Conservation (phyloP, 2,797 vertebrate genomes). For the Bradypodion pumilum region DNA sequence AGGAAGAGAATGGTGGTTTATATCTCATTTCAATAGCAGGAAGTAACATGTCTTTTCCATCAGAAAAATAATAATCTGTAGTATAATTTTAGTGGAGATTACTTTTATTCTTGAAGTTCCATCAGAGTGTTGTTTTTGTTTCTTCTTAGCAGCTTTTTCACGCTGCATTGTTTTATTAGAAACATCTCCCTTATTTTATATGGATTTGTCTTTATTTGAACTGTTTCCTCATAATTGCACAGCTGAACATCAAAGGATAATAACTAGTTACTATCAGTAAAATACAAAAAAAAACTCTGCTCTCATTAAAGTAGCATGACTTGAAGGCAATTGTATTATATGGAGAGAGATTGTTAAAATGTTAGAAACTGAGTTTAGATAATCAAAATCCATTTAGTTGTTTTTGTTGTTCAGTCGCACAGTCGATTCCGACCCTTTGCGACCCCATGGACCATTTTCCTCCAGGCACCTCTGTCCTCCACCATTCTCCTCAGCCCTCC, state of each 20-base stretch:
- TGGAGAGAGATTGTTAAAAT: conserved; percentile 24
- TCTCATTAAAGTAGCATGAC: conserved; percentile 23
- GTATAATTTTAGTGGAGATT: background rate
- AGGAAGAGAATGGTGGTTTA: background rate
- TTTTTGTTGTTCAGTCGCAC: no score
- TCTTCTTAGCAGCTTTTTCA: conserved; percentile 41
- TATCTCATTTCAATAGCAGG: background rate
- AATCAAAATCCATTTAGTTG: conserved; percentile 32
- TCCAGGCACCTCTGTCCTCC: no score
- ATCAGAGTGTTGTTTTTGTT: conserved; percentile 40
- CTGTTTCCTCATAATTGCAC: conserved; percentile 36
- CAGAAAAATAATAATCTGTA: conserved; percentile 35
- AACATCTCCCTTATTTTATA: conserved; percentile 36
- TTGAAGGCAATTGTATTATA: conserved; percentile 20
- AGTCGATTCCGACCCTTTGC: no score
- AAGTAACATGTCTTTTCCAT: conserved; percentile 21
- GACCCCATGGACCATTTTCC: no score
- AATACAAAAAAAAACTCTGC: conserved; percentile 37
- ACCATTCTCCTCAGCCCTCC: no score
- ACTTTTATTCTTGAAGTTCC: conserved; percentile 31
- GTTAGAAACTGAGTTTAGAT: conserved; percentile 36
- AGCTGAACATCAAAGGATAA: conserved; percentile 52
- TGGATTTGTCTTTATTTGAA: conserved; percentile 48
- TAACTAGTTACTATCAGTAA: conserved; percentile 44
- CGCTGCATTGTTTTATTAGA: conserved; percentile 32